phyloP scores from a whole-genome alignment of 2,113 vertebrate genomes.

The Brachirus orientalis region DNA sequence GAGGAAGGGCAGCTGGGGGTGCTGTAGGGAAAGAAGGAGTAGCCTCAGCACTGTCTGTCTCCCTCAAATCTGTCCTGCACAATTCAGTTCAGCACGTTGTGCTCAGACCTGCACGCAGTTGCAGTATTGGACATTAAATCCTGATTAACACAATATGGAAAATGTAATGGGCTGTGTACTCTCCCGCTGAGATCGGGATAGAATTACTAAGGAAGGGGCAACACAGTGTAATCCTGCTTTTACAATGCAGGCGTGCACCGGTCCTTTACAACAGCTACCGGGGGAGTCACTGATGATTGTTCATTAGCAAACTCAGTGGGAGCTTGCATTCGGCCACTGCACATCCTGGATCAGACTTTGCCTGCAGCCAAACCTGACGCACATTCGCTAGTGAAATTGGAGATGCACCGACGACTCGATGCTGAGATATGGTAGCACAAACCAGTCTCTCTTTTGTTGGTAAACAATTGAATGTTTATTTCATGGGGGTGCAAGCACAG shows the following conservation, averaged over 20 bases:
- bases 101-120: constrained; percentile 36
- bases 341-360: constrained; percentile 60
- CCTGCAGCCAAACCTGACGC: constrained; percentile 37
- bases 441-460: constrained; percentile 56
- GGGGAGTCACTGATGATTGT: constrained; percentile 76
- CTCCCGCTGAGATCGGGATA: constrained; percentile 68
- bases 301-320: constrained; percentile 82
- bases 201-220: constrained; percentile 65
- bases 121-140: constrained; percentile 56
- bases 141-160: constrained; percentile 72
- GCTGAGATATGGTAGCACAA: constrained; percentile 19
- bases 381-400: constrained; percentile 31
- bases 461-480: constrained; percentile 70
- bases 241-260: constrained; percentile 60
- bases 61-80: constrained; percentile 37
- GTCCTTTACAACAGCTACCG: constrained; percentile 69
- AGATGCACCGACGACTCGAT: constrained; percentile 26
- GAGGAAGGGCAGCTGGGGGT: constrained; percentile 64
- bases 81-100: constrained; percentile 12
- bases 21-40: constrained; percentile 54
- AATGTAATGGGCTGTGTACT: constrained; percentile 70
- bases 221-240: constrained; percentile 74
- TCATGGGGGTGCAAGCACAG: constrained; percentile 43
- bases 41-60: constrained; percentile 37
- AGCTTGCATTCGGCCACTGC: constrained; percentile 59